Evolutionary conservation across 1,140 invertebrate genomes (phyloP), one percentile per base, ranked within the genome.

Genomic region (Drosophila orosa): DNA sequence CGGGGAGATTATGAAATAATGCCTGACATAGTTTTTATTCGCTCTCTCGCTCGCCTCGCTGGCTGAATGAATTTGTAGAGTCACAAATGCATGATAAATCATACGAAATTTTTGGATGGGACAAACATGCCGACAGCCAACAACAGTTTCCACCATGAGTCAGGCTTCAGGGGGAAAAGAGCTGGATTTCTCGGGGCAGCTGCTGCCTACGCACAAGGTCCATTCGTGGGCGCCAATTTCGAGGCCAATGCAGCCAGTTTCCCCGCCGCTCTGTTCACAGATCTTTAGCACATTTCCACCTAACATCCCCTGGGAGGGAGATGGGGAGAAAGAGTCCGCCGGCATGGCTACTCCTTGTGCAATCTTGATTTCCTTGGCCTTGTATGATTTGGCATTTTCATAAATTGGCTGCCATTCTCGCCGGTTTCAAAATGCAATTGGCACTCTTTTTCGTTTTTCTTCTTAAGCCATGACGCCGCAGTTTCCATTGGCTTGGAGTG

Each of bases 11-110:
- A 82, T 78, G 74, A 80, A 89, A 87, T 80, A 84, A 89, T 75
- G 80, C 69, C 84, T 89, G 84, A 89, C 85, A 89, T 80, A 90
- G 84, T 87, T 87, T 89, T 74, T 27, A 33, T 42, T 39, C 57
- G 22, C 50, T 40, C 52, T 48, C 58, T 40, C 48, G 19, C 48
- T 19, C 24, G 54, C 2, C 24, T 5, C 52, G 29, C 52, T 56
- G 45, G 5, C 45, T 59, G 80, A 52, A 62, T 71, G 83, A 86
- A 82, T 79, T 19, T 89, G 85, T 90, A 75, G 75, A 90, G 89
- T 90, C 89, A 90, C 81, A 90, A 82, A 72, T 79, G 89, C 78
- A 90, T 79, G 84, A 90, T 90, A 83, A 90, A 90, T 90, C 89
- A 91, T 82, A 73, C 62, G 67, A 69, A 74, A 74, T 78, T 81